Evolutionary conservation across 2,888 invertebrate species (phyloP), one percentile per base, ranked within the genome.

Genomic region (Zaprionus lineosus): DNA sequence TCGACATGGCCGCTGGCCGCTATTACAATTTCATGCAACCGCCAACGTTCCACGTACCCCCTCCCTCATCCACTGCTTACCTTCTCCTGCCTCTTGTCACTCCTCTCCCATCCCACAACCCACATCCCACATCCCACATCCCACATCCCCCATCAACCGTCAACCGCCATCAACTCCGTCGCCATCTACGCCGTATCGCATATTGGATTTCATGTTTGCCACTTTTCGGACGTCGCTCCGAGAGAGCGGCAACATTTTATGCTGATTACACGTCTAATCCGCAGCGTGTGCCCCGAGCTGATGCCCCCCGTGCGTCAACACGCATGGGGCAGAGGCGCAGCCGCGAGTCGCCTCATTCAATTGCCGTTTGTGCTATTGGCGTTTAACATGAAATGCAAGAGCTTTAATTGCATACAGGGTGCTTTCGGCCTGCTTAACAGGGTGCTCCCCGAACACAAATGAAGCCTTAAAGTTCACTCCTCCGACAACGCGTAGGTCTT

Each of bases 231-330:
- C 48, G 43, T 47, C 37, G 41, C 12, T 18, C 41, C 18, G 19
- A 5, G 16, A 29, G 24, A 29, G 50, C 37, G 61, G 77, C 84
- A 56, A 84, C 76, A 83, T 83, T 79, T 81, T 81, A 82, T 82
- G 75, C 84, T 84, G 82, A 82, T 82, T 82, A 84, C 82, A 82
- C 70, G 70, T 81, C 82, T 84, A 82, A 84, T 82, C 82, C 82
- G 61, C 84, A 77, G 81, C 77, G 81, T 81, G 81, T 73, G 81
- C 79, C 66, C 57, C 48, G 18, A 67, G 61, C 67, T 28, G 55
- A 43, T 52, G 50, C 65, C 41, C 47, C 44, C 15, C 12, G 14
- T 24, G 21, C 36, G 24, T 24, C 24, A 14, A 12, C 14, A 15
- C 15, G 24, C 14, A 14, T 14, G 31, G 51, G 21, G 19, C 28